Base-by-base conservation (phyloP, 2,113 vertebrate species). In the Ammospiza nelsoni region DNA sequence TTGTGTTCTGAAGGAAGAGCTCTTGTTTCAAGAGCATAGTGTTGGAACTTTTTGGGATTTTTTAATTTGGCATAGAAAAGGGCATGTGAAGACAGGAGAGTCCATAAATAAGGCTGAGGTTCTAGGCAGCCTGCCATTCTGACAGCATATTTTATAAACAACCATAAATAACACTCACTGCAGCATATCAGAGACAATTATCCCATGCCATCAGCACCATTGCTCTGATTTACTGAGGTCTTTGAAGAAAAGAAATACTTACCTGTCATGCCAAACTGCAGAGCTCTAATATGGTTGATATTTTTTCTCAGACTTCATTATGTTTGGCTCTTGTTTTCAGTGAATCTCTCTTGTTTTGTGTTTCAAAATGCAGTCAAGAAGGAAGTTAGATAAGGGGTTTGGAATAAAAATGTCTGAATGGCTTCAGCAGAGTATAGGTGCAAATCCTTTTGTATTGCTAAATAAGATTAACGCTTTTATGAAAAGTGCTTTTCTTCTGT, bases 131-230 rank as follows among this genome's bases (percentile, higher is more conserved):
- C 90, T 96, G 79, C 84, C 76, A 87, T 48, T 90, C 80, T 94
- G 93, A 96, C 96, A 97, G 84, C 48, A 48, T 95, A 91, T 91
- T 97, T 97, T 96, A 95, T 89, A 97, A 97, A 96, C 92, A 97
- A 61, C 57, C 74, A 93, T 97, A 97, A 97, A 97, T 96, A 97
- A 96, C 28, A 63, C 28, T 96, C 67, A 80, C 23, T 65, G 95
- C 54, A 85, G 88, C 86, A 39, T 94, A 97, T 97, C 96, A 92
- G 89, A 96, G 91, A 96, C 96, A 97, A 97, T 97, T 96, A 96
- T 62, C 94, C 94, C 14, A 28, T 66, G 87, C 68, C 79, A 92
- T 93, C 59, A 69, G 65, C 44, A 83, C 71, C 68, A 76, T 71
- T 96, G 87, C 76, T 97, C 89, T 98, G 97, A 98, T 97, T 97